Percentiles rank a stretch among this genome's conserved stretches.
phyloP scores from a whole-genome alignment of 2,797 vertebrate genomes.

The Harpagifer antarcticus region DNA sequence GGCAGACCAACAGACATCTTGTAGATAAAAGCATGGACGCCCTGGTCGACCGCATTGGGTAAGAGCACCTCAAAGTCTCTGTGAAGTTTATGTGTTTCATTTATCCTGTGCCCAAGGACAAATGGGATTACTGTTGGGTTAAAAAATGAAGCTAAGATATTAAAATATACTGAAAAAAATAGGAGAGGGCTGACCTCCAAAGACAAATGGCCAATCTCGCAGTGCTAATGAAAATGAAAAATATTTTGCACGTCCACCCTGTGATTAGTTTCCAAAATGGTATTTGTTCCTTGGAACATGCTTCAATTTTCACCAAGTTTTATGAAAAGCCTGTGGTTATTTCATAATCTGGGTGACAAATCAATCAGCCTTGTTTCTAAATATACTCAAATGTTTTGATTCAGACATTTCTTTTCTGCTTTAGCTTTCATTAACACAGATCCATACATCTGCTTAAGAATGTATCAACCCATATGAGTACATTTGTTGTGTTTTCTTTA shows the following conservation, averaged over 20 bases:
- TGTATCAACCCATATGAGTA: neutral
- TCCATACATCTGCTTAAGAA: neutral
- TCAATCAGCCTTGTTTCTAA: neutral
- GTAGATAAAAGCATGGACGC: slow-evolving; percentile 96
- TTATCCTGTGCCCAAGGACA: neutral
- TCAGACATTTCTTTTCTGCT: neutral
- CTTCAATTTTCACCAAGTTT: too few species aligned
- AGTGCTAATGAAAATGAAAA: too few species aligned
- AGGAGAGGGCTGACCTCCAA: too few species aligned
- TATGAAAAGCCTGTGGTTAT: too few species aligned
- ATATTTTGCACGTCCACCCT: too few species aligned
- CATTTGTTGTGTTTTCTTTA: neutral
- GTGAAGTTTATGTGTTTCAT: neutral
- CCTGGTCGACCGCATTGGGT: slow-evolving; percentile 95
- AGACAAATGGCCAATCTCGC: too few species aligned
- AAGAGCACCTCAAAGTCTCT: slow-evolving; percentile 38
- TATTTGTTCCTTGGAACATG: too few species aligned
- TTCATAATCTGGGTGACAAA: too few species aligned
- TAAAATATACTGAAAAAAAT: too few species aligned
- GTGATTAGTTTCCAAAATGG: too few species aligned
- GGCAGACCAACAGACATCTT: slow-evolving; percentile 96
- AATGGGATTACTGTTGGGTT: neutral
- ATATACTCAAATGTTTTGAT: neutral
- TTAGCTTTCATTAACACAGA: neutral
- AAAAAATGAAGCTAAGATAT: too few species aligned